These are phyloP conservation scores for Euleptes europaea DNA, from an alignment of 2,113 vertebrate genomes.

Conservation along the genomic window DNA sequence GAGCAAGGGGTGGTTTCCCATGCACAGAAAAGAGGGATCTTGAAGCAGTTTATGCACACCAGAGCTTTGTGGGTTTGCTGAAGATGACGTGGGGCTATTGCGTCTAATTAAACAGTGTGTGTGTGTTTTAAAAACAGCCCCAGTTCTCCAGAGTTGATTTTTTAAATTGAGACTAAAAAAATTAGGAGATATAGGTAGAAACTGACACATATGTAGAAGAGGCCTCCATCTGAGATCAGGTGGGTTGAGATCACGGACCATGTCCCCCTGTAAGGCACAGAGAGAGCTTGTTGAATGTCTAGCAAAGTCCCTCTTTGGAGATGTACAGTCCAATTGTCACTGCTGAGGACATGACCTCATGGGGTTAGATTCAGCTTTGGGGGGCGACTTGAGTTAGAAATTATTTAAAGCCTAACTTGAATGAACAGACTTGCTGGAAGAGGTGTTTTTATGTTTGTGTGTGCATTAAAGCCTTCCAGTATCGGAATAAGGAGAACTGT, in stretches of 20 bases:
- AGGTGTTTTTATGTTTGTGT: no score
- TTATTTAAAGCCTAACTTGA: background rate
- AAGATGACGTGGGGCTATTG: no score
- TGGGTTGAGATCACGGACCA: background rate
- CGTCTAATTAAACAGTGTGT: background rate
- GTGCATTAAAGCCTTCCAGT: background rate
- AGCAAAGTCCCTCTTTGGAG: constrained; percentile 46
- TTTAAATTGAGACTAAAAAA: background rate
- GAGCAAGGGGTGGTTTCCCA: background rate
- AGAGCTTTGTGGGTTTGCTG: background rate
- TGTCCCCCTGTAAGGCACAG: background rate
- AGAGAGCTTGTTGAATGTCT: background rate
- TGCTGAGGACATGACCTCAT: constrained; percentile 21
- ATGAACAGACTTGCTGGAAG: background rate
- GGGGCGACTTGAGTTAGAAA: background rate
- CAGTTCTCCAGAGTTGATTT: background rate
- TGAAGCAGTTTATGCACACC: background rate
- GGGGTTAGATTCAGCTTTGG: background rate
- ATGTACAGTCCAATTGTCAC: constrained; percentile 54
- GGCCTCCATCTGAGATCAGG: background rate
- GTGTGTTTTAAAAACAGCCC: background rate
- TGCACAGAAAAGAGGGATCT: background rate
- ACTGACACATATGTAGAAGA: no score
- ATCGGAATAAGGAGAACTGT: background rate
- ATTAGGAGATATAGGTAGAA: background rate